These are phyloP conservation scores for Zoroaster sp. DNA, from an alignment of 53 echinoderm and acorn worm species.

Conservation along the genomic window DNA sequence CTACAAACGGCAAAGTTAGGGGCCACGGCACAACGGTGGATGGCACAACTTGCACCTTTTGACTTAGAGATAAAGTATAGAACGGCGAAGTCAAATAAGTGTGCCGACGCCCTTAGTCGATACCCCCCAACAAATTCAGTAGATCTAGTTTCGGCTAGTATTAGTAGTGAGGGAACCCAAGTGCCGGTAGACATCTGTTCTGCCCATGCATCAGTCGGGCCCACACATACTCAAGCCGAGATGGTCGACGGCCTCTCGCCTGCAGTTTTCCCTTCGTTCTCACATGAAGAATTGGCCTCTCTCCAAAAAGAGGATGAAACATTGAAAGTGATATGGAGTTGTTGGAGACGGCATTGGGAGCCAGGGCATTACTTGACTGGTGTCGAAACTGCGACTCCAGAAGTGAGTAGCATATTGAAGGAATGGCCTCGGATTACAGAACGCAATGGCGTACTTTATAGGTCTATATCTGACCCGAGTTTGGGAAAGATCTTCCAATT, in stretches of 20 bases:
- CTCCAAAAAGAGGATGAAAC: constrained; percentile 35
- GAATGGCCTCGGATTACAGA: background rate
- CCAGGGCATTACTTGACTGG: background rate
- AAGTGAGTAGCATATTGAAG: background rate
- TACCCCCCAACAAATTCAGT: background rate
- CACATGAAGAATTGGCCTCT: constrained; percentile 1
- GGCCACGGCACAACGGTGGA: constrained; percentile 57
- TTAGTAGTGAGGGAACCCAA: background rate
- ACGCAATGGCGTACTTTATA: constrained; percentile 2
- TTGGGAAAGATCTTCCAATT: background rate
- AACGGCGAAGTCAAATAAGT: constrained; percentile 46
- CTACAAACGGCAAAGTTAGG: constrained; percentile 47
- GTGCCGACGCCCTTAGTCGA: constrained; percentile 64
- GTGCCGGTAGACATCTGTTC: background rate
- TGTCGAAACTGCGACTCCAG: background rate
- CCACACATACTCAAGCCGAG: background rate
- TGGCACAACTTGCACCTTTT: constrained; percentile 50
- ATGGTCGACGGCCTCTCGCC: background rate
- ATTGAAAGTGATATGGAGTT: constrained; percentile 11
- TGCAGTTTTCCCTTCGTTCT: too few relatives aligned
- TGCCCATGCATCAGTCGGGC: background rate
- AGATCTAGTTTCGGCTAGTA: background rate
- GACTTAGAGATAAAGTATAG: constrained; percentile 40
- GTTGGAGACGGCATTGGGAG: constrained; percentile 6
- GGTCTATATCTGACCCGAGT: constrained; percentile 19